A percentile compares a stretch with the other conserved stretches of the same genome.
phyloP scores from a whole-genome alignment of 2,113 vertebrate genomes.

The Anarhynchus alexandrinus region DNA sequence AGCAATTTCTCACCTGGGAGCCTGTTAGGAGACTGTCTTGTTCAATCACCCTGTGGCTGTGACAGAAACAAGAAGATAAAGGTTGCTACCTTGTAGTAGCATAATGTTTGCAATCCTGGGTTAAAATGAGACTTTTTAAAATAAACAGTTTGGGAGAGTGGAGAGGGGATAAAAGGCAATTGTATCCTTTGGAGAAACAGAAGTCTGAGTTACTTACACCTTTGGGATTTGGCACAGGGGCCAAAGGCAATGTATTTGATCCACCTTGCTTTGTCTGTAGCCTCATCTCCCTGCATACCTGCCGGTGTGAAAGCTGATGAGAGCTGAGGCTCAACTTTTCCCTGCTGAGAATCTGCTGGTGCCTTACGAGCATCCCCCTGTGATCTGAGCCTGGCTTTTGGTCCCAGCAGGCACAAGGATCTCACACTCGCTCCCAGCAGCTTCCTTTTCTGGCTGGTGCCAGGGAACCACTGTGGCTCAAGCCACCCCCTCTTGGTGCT shows the following conservation, averaged over 20 bases:
- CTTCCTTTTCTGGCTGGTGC: background rate
- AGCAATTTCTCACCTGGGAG: background rate
- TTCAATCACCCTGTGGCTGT: background rate
- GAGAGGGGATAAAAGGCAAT: background rate
- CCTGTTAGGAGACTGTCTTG: background rate
- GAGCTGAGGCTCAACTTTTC: background rate
- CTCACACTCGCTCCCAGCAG: fast-evolving
- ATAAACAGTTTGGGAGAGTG: background rate
- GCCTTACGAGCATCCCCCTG: background rate
- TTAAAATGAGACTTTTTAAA: background rate
- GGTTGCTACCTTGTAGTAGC: background rate
- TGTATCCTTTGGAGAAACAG: background rate
- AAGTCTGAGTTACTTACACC: background rate
- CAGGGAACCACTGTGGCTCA: background rate
- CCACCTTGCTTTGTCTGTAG: background rate
- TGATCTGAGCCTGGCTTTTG: background rate
- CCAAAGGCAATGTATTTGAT: background rate
- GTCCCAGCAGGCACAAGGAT: background rate
- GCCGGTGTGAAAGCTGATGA: background rate
- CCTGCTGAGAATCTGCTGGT: background rate
- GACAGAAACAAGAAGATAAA: background rate
- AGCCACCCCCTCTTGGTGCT: background rate
- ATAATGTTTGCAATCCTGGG: background rate
- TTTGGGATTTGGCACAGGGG: background rate
- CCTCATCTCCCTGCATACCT: background rate